phyloP scores from a whole-genome alignment of 2,797 vertebrate genomes.

The Chromobotia macracanthus region DNA sequence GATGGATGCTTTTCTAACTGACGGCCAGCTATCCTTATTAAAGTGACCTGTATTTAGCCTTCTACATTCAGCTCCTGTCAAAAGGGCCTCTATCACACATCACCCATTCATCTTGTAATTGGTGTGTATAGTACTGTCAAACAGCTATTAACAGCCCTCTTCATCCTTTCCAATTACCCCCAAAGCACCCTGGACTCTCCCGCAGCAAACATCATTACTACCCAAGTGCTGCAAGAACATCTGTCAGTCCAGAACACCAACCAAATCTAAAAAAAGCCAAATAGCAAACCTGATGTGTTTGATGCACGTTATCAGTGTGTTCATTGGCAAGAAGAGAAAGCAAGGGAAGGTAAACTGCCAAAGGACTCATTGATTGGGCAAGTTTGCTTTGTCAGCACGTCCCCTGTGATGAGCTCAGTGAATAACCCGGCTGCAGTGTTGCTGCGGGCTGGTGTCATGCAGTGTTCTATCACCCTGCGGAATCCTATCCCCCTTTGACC shows the following conservation, averaged over 20 bases:
- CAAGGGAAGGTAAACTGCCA: constrained; percentile 26
- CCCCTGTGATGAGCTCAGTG: constrained; percentile 38
- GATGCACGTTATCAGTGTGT: constrained; percentile 9
- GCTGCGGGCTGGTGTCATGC: background rate
- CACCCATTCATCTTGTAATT: constrained; percentile 42
- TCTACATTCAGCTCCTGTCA: constrained; percentile 6
- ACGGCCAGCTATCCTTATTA: constrained; percentile 18
- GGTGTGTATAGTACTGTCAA: constrained; percentile 37
- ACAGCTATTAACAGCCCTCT: constrained; percentile 35
- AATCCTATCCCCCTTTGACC: background rate
- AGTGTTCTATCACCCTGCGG: background rate
- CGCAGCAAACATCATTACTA: constrained; percentile 45
- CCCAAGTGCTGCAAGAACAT: constrained; percentile 19
- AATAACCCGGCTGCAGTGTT: constrained; percentile 36
- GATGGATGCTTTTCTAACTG: constrained; percentile 13
- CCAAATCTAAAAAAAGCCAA: background rate
- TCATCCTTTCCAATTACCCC: constrained; percentile 47
- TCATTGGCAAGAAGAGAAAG: constrained; percentile 23
- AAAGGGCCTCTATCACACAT: constrained; percentile 4
- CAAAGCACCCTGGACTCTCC: constrained; percentile 39
- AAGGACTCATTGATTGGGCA: constrained; percentile 54
- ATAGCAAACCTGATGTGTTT: constrained; percentile 7
- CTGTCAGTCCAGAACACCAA: constrained; percentile 29
- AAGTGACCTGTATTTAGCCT: constrained; percentile 29
- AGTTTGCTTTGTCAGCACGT: constrained; percentile 53